A percentile compares a stretch with the other conserved stretches of the same genome.
phyloP scores from a whole-genome alignment of 2,113 vertebrate genomes.

The Rana temporaria region DNA sequence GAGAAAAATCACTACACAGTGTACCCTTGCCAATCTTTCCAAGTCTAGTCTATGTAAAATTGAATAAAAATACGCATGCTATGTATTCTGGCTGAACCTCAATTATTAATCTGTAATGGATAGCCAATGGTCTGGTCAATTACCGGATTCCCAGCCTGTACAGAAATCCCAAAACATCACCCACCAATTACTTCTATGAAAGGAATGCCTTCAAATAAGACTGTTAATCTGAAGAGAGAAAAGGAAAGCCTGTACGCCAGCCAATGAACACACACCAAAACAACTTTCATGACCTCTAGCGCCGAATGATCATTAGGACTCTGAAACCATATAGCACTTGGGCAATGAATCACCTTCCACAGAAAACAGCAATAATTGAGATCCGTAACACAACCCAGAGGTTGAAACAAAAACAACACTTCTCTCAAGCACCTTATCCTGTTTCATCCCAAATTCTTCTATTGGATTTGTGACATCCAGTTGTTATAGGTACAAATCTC shows the following conservation, averaged over 20 bases:
- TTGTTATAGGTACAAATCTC: not conserved
- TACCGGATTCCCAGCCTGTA: constrained; percentile 24
- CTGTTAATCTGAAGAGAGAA: constrained; percentile 28
- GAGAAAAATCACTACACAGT: not conserved
- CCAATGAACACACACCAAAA: constrained; percentile 44
- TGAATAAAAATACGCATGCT: constrained; percentile 32
- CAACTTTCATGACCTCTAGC: constrained; percentile 26
- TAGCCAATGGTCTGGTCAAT: constrained; percentile 39
- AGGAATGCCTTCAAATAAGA: constrained; percentile 47
- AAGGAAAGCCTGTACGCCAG: constrained; percentile 30
- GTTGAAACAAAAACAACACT: constrained; percentile 10
- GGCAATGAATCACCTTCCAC: constrained; percentile 29
- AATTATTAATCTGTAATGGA: constrained; percentile 41
- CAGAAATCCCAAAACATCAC: constrained; percentile 46
- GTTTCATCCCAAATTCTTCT: constrained; percentile 29
- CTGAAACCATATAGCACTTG: constrained; percentile 19
- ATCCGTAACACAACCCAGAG: constrained; percentile 8
- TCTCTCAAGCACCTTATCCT: constrained; percentile 22
- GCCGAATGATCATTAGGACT: constrained; percentile 33
- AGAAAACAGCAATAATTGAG: constrained; percentile 25
- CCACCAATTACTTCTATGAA: constrained; percentile 41
- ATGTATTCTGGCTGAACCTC: constrained; percentile 12
- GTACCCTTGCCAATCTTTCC: constrained; percentile 6
- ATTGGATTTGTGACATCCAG: not conserved
- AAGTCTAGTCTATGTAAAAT: constrained; percentile 10